phyloP scores from a whole-genome alignment of 2,797 vertebrate species.

The Poecile montanus region DNA sequence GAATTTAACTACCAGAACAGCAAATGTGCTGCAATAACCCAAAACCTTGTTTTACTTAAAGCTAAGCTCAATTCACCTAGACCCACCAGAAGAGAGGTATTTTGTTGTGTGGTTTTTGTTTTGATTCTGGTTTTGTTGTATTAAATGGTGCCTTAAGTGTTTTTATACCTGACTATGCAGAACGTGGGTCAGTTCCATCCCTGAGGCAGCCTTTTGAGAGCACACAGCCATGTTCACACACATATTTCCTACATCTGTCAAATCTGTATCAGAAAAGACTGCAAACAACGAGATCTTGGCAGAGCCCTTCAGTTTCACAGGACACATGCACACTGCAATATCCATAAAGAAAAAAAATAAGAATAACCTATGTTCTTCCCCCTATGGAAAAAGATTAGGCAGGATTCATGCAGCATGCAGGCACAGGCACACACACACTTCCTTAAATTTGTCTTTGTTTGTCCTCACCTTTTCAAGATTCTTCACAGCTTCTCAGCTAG shows the following conservation, averaged over 20 bases:
- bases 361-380: background rate
- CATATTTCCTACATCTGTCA: background rate
- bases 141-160: background rate
- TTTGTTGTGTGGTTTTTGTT: background rate
- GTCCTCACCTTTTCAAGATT: constrained; percentile 25
- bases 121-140: background rate
- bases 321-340: background rate
- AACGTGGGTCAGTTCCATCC: background rate
- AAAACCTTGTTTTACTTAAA: background rate
- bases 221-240: rapidly evolving
- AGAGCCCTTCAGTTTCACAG: background rate
- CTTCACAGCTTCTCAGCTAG: background rate
- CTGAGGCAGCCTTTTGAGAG: background rate
- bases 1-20: background rate
- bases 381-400: background rate
- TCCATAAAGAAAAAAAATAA: background rate
- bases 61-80: background rate
- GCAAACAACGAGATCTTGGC: background rate
- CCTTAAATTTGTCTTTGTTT: constrained; percentile 2
- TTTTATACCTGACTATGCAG: background rate
- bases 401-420: background rate
- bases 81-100: background rate
- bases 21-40: background rate
- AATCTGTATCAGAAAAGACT: background rate
- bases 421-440: background rate